Evolutionary conservation across 2,888 invertebrate genomes (phyloP), one percentile per base, ranked within the genome.

Genomic region (Stenoptilia bipunctidactyla): DNA sequence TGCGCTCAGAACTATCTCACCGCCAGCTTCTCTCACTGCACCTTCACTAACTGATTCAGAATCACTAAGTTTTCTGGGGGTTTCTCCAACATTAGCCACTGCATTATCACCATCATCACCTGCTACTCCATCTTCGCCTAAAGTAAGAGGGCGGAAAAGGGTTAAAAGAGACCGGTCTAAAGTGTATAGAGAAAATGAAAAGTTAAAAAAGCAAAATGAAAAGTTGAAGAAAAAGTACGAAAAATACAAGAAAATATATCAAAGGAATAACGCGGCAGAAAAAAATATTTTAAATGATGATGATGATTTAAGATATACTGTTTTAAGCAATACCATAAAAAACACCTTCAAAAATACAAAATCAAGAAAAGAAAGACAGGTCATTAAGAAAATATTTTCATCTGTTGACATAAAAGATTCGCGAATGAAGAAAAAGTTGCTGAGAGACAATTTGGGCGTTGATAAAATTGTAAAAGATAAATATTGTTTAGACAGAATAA

Each of bases 181-280:
- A 40, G n/a, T 43, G 27, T 43, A 45, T 39, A 13, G 41, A 42
- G 40, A 43, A 42, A 45, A 45, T 40, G 36, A 40, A 40, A 40
- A 37, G 40, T 35, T 45, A 38, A 15, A 39, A 43, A 37, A 13
- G 27, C 37, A 45, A 40, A 41, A 38, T 38, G 30, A 45, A 15
- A 43, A 40, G 39, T 38, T 15, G 38, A 41, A 27, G 36, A 34
- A 34, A 40, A 45, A 38, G 35, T 44, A 40, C 27, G 41, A 42
- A 44, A 44, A 37, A 38, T 44, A 41, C 36, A 44, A 42, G 37
- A 45, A 41, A 37, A 40, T 38, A 42, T 15, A 20, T 30, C 42
- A 42, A 37, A 40, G 40, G 37, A 38, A 40, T 27, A n/a, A 38
- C 15, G 33, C 30, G 15, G n/a, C 13, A 33, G 12, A n/a, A 38